Evolutionary conservation across 2,888 invertebrate genomes (phyloP), one percentile per base, ranked within the genome.

Genomic region (Ochropacha duplaris): DNA sequence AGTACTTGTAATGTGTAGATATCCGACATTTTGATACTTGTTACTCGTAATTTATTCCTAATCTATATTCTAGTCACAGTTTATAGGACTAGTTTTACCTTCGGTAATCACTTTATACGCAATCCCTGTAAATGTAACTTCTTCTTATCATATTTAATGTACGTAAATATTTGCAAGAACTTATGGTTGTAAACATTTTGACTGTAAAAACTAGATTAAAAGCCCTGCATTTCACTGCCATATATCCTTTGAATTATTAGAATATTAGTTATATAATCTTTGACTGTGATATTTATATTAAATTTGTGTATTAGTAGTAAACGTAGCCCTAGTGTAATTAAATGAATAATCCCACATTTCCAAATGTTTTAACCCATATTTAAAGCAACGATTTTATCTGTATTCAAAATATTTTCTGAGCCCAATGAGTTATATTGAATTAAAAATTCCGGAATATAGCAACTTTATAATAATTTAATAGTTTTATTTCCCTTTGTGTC

Each of bases 261-360:
- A 76, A 74, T 69, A 76, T 90, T 91, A 92, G 91, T 87, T 88
- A 76, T 88, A 80, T 90, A 88, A 91, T 87, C 84, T 88, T 90
- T 88, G 91, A 91, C 92, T 92, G 92, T 92, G 92, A 92, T 92
- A 92, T 90, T 92, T 91, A 91, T 91, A 84, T 89, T 90, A 90
- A 85, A 90, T 87, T 88, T 84, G 86, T 90, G 90, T 90, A 89
- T 87, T 90, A 90, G 89, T 79, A 77, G 69, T 84, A 77, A 86
- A 84, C 84, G 78, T 90, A 88, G 84, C 69, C 81, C 62, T 68
- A 66, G 34, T 49, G 55, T 59, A 56, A 54, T 63, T 66, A 65
- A 64, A 68, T 59, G 24, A 60, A 57, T 54, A 67, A 68, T 68
- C 65, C 65, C 71, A 64, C 66, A 68, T 71, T 74, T 69, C 65